A percentile compares a stretch with the other conserved stretches of the same genome.
phyloP scores from a whole-genome alignment of 2,113 vertebrate species.

The Ovis canadensis region DNA sequence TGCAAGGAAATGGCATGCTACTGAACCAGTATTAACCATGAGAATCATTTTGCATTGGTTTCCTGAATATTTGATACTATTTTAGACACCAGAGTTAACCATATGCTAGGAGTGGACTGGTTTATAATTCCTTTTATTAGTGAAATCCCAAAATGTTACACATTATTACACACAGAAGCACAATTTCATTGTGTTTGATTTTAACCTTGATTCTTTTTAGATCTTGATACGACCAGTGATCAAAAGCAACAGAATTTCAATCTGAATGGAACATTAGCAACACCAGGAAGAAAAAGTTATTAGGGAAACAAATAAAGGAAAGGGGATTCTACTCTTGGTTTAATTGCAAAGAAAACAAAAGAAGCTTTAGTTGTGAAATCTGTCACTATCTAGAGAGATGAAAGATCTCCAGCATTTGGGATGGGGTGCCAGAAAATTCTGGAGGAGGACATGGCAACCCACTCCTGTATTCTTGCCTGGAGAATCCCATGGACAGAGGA shows the following conservation, averaged over 20 bases:
- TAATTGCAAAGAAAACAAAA: not conserved
- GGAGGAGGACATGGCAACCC: not conserved
- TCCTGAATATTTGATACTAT: not conserved
- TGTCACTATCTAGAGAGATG: not conserved
- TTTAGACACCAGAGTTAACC: not conserved
- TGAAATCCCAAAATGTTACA: not conserved
- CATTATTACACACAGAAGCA: not conserved
- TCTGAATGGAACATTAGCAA: not conserved
- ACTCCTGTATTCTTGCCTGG: not conserved
- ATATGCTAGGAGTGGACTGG: not conserved
- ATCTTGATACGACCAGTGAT: not conserved
- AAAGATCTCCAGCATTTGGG: not conserved
- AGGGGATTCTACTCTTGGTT: not conserved
- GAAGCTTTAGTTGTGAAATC: not conserved
- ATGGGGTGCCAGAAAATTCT: not conserved
- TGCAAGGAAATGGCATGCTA: not conserved
- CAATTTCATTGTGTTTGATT: not conserved
- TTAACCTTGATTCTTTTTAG: not conserved
- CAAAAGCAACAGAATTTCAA: not conserved
- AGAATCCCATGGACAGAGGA: not conserved
- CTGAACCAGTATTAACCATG: too few species aligned
- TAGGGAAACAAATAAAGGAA: not conserved
- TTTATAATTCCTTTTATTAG: not conserved
- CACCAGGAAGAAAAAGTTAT: not conserved
- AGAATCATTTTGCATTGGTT: not conserved